A percentile compares a stretch with the other conserved stretches of the same genome.
Conservation (phyloP, 2,113 vertebrate genomes). For the Gasterosteus aculeatus region DNA sequence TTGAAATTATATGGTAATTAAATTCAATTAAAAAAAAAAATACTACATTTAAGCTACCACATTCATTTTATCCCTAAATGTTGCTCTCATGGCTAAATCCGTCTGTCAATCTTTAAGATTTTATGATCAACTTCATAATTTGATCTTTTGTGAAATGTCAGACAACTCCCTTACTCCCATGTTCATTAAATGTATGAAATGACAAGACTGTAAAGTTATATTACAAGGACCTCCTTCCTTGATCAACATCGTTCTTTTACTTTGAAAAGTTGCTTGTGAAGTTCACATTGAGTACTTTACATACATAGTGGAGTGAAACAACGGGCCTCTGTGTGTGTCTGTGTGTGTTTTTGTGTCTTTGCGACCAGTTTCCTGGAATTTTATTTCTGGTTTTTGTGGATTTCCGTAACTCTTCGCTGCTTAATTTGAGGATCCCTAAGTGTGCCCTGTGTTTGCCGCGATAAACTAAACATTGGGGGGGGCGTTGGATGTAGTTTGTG, state of each 20-base stretch:
- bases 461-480: slow-evolving; percentile 71
- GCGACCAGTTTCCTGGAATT: slow-evolving; percentile 52
- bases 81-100: slow-evolving; percentile 2
- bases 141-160: slow-evolving; percentile 15
- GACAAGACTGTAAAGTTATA: slow-evolving; percentile 62
- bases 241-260: slow-evolving; percentile 64
- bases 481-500: slow-evolving; percentile 48
- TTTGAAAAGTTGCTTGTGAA: slow-evolving; percentile 69
- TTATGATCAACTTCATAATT: slow-evolving; percentile 4
- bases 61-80: slow-evolving; percentile 25
- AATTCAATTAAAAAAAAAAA: slow-evolving; percentile 30
- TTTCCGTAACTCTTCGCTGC: slow-evolving; percentile 63
- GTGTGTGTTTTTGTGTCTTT: slow-evolving; percentile 35
- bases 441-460: slow-evolving; percentile 56
- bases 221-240: slow-evolving; percentile 70
- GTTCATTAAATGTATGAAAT: slow-evolving; percentile 44
- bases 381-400: slow-evolving; percentile 53
- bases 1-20: slow-evolving; percentile 47
- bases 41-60: slow-evolving; percentile 33
- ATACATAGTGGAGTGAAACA: slow-evolving; percentile 35
- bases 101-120: slow-evolving; percentile 14
- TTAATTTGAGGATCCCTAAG: slow-evolving; percentile 44
- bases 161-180: slow-evolving; percentile 21
- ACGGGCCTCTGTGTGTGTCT: slow-evolving; percentile 31
- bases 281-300: slow-evolving; percentile 45